Evolutionary conservation across 1,140 invertebrate species (phyloP).

Genomic region (Drosophila aff.): DNA sequence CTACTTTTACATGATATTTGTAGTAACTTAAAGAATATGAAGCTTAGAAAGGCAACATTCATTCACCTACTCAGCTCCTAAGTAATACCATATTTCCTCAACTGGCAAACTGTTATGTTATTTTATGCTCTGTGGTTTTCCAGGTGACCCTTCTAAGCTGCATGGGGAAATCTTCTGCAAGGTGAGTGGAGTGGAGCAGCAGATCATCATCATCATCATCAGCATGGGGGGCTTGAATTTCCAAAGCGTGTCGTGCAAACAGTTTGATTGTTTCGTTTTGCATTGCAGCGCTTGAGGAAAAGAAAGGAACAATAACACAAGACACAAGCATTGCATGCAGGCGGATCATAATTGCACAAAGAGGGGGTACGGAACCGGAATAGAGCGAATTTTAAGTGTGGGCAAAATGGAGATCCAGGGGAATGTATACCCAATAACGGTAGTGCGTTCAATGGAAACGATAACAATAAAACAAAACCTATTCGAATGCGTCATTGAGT

Average conservation of each 20-base stretch:
- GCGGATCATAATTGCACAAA: constrained; percentile 56
- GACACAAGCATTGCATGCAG: constrained; percentile 55
- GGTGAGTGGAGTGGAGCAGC: constrained; percentile 9
- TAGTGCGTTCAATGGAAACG: constrained; percentile 52
- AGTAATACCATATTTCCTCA: neutral
- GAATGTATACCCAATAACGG: constrained; percentile 12
- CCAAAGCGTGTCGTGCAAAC: constrained; percentile 52
- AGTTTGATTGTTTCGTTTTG: constrained; percentile 27
- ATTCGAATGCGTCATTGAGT: constrained; percentile 42
- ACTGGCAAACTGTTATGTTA: constrained; percentile 13
- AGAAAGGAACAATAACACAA: constrained; percentile 32
- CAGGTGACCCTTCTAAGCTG: constrained; percentile 55
- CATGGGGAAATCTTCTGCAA: constrained; percentile 35
- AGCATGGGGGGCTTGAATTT: constrained; percentile 29
- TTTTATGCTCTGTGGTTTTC: constrained; percentile 57
- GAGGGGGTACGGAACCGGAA: constrained; percentile 6
- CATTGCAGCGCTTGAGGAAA: constrained; percentile 24
- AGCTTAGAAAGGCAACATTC: constrained; percentile 1
- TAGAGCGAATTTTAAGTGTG: neutral
- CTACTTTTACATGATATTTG: neutral
- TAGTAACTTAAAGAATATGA: too few species aligned
- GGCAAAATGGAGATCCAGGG: constrained; percentile 7
- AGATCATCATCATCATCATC: constrained; percentile 1
- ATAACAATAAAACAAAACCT: constrained; percentile 35
- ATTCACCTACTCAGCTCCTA: neutral